Evolutionary conservation across 92 coral and sea anemone species (phyloP).

Genomic region (Metridium senile): DNA sequence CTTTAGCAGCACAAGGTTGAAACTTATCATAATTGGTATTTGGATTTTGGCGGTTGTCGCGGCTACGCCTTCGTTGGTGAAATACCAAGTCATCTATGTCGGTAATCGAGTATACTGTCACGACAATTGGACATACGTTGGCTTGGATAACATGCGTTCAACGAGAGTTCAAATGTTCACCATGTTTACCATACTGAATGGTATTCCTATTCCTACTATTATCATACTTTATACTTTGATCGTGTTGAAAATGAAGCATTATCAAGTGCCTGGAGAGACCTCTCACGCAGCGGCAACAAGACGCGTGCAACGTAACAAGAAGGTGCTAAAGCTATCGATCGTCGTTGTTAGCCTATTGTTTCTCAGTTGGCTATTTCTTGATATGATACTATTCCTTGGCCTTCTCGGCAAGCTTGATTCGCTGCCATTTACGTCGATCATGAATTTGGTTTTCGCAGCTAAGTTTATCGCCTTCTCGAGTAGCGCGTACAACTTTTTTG

Average conservation of each 20-base stretch:
- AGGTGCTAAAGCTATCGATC: constrained; percentile 10
- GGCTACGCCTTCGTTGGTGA: background rate
- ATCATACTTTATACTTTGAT: background rate
- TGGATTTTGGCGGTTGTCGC: constrained; percentile 7
- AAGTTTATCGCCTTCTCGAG: constrained; percentile 12
- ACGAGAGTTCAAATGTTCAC: background rate
- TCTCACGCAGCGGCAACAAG: background rate
- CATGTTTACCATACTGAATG: constrained; percentile 1
- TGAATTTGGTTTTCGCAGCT: constrained; percentile 1
- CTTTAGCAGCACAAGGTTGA: constrained; percentile 2
- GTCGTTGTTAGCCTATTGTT: constrained; percentile 2
- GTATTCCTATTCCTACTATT: constrained; percentile 10
- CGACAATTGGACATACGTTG: background rate
- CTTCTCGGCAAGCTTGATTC: background rate
- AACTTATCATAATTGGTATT: constrained; percentile 9
- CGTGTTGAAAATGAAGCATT: background rate
- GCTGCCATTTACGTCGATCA: background rate
- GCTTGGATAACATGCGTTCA: background rate
- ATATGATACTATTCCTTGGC: constrained; percentile 4
- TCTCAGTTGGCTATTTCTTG: constrained; percentile 16
- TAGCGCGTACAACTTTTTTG: constrained; percentile 7
- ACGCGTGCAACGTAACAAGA: constrained; percentile 4
- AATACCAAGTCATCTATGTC: background rate
- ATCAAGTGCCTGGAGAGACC: background rate
- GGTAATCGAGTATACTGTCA: background rate